Conservation (phyloP, 2,797 vertebrate genomes). For the Micropoecilia bifurca region DNA sequence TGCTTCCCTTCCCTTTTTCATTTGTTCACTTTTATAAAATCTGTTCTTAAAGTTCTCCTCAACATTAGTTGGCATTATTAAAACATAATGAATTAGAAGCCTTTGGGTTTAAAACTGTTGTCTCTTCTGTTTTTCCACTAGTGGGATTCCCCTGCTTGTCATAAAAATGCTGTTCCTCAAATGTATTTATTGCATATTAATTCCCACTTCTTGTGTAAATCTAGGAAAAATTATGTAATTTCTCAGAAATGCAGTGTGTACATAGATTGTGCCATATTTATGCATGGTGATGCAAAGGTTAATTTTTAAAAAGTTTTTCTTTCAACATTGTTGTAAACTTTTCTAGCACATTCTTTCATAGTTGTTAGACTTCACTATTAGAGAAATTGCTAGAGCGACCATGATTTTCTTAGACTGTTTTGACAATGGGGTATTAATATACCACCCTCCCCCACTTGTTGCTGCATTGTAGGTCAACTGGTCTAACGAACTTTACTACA, state of each 20-base stretch:
- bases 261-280: background rate
- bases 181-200: background rate
- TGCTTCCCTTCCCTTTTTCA: no score
- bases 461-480: background rate
- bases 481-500: background rate
- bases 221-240: background rate
- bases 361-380: background rate
- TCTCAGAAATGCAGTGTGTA: background rate
- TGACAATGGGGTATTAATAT: background rate
- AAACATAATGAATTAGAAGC: background rate
- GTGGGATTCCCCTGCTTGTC: background rate
- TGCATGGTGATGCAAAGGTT: background rate
- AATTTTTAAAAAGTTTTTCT: background rate
- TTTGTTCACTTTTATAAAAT: background rate
- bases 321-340: background rate
- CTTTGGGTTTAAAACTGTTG: background rate
- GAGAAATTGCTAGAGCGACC: background rate
- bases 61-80: background rate
- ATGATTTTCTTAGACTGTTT: background rate
- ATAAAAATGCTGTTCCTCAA: background rate
- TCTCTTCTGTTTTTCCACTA: background rate
- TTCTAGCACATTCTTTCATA: background rate
- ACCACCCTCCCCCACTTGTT: background rate
- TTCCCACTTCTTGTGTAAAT: background rate
- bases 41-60: background rate